Conservation (phyloP, 2,113 vertebrate species). For the Nematolebias whitei region DNA sequence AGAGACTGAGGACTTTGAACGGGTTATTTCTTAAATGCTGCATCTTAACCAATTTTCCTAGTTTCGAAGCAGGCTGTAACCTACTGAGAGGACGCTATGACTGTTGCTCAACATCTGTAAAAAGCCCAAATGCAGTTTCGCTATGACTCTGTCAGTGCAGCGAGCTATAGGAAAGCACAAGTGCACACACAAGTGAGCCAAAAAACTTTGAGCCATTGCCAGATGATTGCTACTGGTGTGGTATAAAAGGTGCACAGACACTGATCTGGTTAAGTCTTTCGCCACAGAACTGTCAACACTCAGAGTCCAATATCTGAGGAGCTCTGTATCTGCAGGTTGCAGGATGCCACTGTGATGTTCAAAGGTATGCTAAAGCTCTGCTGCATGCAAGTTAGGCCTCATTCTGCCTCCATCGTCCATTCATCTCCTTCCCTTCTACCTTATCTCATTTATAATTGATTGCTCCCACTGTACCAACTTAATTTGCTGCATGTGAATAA, state of each 20-base stretch:
- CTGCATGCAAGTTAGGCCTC: constrained; percentile 58
- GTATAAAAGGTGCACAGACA: constrained; percentile 18
- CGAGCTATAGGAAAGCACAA: constrained; percentile 32
- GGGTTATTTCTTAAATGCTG: constrained; percentile 34
- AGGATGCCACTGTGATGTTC: constrained; percentile 42
- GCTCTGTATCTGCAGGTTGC: constrained; percentile 27
- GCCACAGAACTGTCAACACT: constrained; percentile 14
- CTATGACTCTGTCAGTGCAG: constrained; percentile 61
- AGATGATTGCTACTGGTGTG: constrained; percentile 17
- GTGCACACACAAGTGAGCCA: constrained; percentile 11
- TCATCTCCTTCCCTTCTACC: constrained; percentile 58
- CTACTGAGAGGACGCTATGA: constrained; percentile 47
- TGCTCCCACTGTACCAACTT: constrained; percentile 79
- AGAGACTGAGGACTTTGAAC: constrained; percentile 17
- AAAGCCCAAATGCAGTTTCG: constrained; percentile 66
- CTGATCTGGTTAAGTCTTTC: constrained; percentile 14
- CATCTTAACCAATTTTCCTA: constrained; percentile 63
- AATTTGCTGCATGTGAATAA: constrained; percentile 81
- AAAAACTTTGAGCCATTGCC: constrained; percentile 15
- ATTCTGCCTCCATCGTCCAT: constrained; percentile 50
- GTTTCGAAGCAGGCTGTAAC: constrained; percentile 52
- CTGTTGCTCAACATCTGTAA: constrained; percentile 59
- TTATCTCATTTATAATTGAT: constrained; percentile 82
- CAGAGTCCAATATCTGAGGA: constrained; percentile 18
- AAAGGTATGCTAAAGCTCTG: constrained; percentile 52